A percentile compares a stretch with the other conserved stretches of the same genome.
Evolutionary conservation across 2,797 vertebrate species (phyloP).

Genomic region (Melanotaenia parkinsoni): DNA sequence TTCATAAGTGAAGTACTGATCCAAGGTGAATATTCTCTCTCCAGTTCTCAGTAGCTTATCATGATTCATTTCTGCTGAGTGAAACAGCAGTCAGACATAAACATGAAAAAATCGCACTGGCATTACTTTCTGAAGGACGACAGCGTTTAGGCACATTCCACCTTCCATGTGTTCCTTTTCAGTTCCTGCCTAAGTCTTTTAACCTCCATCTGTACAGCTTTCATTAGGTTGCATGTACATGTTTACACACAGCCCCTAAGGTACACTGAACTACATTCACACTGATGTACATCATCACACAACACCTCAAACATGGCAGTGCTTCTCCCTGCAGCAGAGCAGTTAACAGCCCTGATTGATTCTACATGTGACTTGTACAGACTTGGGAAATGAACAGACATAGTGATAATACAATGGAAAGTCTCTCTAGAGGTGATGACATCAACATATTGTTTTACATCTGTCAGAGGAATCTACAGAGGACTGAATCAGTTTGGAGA

Average conservation of each 20-base stretch:
- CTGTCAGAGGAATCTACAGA: constrained; percentile 13
- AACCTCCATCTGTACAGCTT: constrained; percentile 25
- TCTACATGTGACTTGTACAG: constrained; percentile 48
- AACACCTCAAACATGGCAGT: constrained; percentile 18
- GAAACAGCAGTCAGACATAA: background rate
- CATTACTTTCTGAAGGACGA: background rate
- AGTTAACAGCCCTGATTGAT: constrained; percentile 31
- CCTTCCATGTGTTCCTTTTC: background rate
- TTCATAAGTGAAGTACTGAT: constrained; percentile 17
- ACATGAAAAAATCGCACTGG: constrained; percentile 1
- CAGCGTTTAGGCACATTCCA: background rate
- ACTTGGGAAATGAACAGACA: constrained; percentile 20
- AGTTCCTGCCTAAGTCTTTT: constrained; percentile 40
- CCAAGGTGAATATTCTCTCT: constrained; percentile 8
- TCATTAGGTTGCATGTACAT: constrained; percentile 39
- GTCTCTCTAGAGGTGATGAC: constrained; percentile 25
- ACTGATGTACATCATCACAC: constrained; percentile 51
- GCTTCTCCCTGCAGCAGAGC: constrained; percentile 12
- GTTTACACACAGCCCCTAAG: constrained; percentile 41
- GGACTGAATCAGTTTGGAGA: background rate
- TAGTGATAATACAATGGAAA: constrained; percentile 13
- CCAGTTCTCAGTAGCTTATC: background rate
- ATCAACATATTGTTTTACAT: constrained; percentile 25
- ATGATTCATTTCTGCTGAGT: background rate
- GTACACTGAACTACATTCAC: constrained; percentile 60